Base-by-base conservation (phyloP, 1,140 invertebrate genomes). In the Dinoponera quadriceps region DNA sequence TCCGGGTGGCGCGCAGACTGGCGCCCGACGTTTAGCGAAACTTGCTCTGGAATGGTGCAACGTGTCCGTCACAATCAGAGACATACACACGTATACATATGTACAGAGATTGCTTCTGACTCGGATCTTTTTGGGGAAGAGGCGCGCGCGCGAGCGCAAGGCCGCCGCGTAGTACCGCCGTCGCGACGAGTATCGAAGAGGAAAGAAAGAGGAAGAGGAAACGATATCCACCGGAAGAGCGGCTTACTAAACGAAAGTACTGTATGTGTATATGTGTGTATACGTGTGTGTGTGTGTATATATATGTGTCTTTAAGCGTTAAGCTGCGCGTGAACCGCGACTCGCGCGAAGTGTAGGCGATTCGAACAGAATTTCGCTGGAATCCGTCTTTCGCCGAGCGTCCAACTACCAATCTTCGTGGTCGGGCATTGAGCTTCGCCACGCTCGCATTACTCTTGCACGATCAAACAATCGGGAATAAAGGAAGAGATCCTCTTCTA, bases 11-110 rank as follows among this genome's bases (percentile, higher is more conserved):
- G 38, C 38, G 7, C 38, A 44, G 0, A 16, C 75, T 29, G 25
- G n/a, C 5, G 29, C 62, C 20, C 33, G 55, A 38, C 49, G 55
- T 11, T 38, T 62, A 81, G 74, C 29, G 25, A 22, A 78, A 80
- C 7, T 72, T 88, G 82, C 82, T 85, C 66, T 85, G 87, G 86
- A 88, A 88, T 88, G 84, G 60, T 88, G 59, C 55, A 80, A 63
- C 25, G 59, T 69, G 68, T 82, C 54, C 57, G 62, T 49, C 60
- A 65, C 33, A 25, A 85, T 60, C 55, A 69, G 71, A 74, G 62
- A 80, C 62, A 60, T 60, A 78, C 22, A 55, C 75, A 78, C 66
- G 77, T 82, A 84, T 85, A 87, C 72, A 60, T 87, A 85, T 88
- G 62, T 85, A 88, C 85, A 82, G 55, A 82, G 44, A 82, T 84